A percentile compares a stretch with the other conserved stretches of the same genome.
phyloP scores from a whole-genome alignment of 2,797 vertebrate genomes.

The Enteromius argenteus region DNA sequence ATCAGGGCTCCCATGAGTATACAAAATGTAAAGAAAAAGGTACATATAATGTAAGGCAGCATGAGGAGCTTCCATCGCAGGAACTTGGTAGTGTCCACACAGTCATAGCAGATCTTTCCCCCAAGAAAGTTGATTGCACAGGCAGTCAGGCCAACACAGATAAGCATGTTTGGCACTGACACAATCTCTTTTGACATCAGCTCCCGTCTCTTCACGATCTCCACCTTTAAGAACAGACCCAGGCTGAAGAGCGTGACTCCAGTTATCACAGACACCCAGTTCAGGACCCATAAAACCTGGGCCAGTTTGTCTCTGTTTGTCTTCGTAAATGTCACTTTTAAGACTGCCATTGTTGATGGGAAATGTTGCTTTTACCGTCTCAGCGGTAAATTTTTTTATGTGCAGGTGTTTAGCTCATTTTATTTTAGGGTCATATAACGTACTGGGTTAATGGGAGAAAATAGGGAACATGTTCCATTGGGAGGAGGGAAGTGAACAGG shows the following conservation, averaged over 20 bases:
- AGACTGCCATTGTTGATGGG: constrained; percentile 80
- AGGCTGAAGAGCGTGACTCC: constrained; percentile 85
- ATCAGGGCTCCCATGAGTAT: constrained; percentile 84
- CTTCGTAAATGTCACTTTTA: constrained; percentile 88
- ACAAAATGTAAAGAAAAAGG: constrained; percentile 87
- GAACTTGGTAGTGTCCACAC: constrained; percentile 84
- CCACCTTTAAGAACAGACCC: constrained; percentile 87
- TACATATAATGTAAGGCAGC: constrained; percentile 86
- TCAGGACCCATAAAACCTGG: constrained; percentile 87
- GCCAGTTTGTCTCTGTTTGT: constrained; percentile 83
- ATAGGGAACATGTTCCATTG: background rate
- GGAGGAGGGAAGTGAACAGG: constrained; percentile 8
- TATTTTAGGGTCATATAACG: constrained; percentile 1
- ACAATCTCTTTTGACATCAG: constrained; percentile 85
- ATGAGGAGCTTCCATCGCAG: constrained; percentile 88
- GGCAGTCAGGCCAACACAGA: constrained; percentile 83
- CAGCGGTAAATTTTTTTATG: background rate
- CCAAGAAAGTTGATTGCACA: constrained; percentile 89
- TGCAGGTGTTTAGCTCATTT: constrained; percentile 14
- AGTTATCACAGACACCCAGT: constrained; percentile 88
- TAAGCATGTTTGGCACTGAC: constrained; percentile 84
- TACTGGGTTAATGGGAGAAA: constrained; percentile 2
- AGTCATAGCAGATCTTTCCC: constrained; percentile 89
- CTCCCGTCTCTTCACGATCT: constrained; percentile 85
- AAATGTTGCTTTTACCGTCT: constrained; percentile 4